phyloP scores from a whole-genome alignment of 2,888 invertebrate genomes.

The Synergus laeviventris region DNA sequence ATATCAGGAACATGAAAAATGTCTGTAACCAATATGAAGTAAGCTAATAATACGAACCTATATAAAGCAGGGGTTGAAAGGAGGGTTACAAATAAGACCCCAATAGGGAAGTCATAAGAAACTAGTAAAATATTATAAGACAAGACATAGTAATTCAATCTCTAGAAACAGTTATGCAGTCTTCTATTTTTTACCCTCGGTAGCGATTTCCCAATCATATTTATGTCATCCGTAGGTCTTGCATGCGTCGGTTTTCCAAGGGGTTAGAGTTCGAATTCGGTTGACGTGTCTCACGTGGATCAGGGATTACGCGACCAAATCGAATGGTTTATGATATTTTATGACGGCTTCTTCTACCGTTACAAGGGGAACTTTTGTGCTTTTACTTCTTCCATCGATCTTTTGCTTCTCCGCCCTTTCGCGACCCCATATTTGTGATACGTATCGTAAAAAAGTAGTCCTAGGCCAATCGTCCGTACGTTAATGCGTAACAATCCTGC shows the following conservation, averaged over 20 bases:
- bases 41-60: background rate
- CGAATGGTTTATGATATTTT: slow-evolving; percentile 67
- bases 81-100: slow-evolving; percentile 38
- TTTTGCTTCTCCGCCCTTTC: slow-evolving; percentile 1
- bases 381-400: slow-evolving; percentile 28
- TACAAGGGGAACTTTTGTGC: slow-evolving; percentile 19
- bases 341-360: slow-evolving; percentile 53
- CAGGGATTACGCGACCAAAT: slow-evolving; percentile 71
- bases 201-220: slow-evolving; percentile 71
- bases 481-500: slow-evolving; percentile 33
- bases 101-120: slow-evolving; percentile 45
- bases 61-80: background rate
- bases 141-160: slow-evolving; percentile 5
- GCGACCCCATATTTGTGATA: slow-evolving; percentile 23
- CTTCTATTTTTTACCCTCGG: background rate
- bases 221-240: slow-evolving; percentile 67
- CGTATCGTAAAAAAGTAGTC: slow-evolving; percentile 36
- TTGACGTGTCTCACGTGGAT: slow-evolving; percentile 63
- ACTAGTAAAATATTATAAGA: slow-evolving; percentile 33
- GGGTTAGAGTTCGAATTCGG: slow-evolving; percentile 48
- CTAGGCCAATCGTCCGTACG: slow-evolving; percentile 38
- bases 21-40: background rate
- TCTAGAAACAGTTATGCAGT: slow-evolving; percentile 18
- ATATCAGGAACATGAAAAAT: background rate
- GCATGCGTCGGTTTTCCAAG: slow-evolving; percentile 56